These are phyloP conservation scores for Cloeon dipterum DNA, from an alignment of 2,888 invertebrate species.

Conservation along the genomic window DNA sequence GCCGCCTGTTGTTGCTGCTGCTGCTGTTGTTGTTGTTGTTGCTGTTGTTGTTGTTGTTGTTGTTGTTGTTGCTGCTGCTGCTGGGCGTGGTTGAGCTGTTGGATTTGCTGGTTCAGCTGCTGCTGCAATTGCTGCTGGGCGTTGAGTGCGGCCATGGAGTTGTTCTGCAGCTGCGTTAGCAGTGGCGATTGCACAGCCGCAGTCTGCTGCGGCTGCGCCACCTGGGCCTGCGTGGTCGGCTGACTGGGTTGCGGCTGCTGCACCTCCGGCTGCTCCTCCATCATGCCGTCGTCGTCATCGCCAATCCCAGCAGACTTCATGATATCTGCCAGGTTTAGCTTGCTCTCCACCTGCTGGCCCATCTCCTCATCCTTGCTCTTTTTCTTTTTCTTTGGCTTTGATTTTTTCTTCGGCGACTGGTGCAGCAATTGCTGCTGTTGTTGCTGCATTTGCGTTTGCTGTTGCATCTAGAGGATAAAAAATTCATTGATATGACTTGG, in stretches of 20 bases:
- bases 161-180: conserved; percentile 12
- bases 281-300: conserved; percentile 30
- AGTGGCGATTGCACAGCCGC: conserved; percentile 16
- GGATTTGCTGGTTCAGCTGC: background rate
- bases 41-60: too few relatives aligned
- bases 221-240: background rate
- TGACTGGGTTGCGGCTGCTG: conserved; percentile 2
- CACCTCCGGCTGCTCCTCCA: conserved; percentile 1
- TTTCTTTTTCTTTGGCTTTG: conserved; percentile 29
- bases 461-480: too few relatives aligned
- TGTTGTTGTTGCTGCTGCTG: background rate
- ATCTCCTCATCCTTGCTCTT: conserved; percentile 20
- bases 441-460: too few relatives aligned
- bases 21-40: too few relatives aligned
- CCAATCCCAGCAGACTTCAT: conserved; percentile 51
- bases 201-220: conserved; percentile 5
- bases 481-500: too few relatives aligned
- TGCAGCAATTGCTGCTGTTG: background rate
- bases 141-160: background rate
- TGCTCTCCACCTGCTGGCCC: conserved; percentile 13
- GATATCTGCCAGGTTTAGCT: conserved; percentile 43
- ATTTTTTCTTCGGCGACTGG: conserved; percentile 24
- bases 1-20: too few relatives aligned
- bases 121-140: background rate
- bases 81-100: background rate